Percentiles rank a stretch among this genome's conserved stretches.
Conservation (phyloP, 2,888 invertebrate species). For the Chalcis sispes region DNA sequence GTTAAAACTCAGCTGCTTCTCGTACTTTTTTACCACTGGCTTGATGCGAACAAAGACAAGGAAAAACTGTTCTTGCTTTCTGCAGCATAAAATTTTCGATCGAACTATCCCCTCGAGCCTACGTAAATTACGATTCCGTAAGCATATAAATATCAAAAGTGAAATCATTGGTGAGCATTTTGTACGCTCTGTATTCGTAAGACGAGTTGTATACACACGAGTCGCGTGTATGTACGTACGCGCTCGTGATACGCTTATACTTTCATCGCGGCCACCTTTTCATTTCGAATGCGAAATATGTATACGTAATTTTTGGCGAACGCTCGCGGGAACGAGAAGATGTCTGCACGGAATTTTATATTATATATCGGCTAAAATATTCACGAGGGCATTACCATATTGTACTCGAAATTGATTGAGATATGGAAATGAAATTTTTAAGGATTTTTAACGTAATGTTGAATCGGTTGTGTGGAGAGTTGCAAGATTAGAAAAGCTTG, state of each 20-base stretch:
- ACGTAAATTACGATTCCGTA: too few species aligned
- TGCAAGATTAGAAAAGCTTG: conserved; percentile 1
- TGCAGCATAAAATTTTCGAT: too few species aligned
- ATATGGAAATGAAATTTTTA: conserved; percentile 30
- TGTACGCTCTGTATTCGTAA: too few species aligned
- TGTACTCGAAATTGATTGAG: conserved; percentile 32
- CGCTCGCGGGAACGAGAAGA: neutral
- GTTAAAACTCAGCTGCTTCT: conserved; percentile 26
- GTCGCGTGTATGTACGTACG: too few species aligned
- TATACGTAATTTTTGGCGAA: neutral
- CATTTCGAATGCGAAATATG: too few species aligned
- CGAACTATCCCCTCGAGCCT: neutral
- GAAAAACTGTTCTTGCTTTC: neutral
- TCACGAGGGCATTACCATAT: conserved; percentile 31
- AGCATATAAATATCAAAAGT: too few species aligned
- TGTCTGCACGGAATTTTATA: neutral
- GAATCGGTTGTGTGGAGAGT: neutral
- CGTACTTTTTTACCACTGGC: conserved; percentile 34
- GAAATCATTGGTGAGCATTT: too few species aligned
- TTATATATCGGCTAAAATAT: neutral
- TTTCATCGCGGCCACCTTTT: conserved; percentile 48
- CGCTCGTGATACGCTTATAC: too few species aligned
- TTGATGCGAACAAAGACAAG: neutral
- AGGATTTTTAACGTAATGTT: neutral
- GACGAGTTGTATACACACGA: too few species aligned